Evolutionary conservation across 2,888 invertebrate species (phyloP).

Genomic region (Gymnocheta viridis): DNA sequence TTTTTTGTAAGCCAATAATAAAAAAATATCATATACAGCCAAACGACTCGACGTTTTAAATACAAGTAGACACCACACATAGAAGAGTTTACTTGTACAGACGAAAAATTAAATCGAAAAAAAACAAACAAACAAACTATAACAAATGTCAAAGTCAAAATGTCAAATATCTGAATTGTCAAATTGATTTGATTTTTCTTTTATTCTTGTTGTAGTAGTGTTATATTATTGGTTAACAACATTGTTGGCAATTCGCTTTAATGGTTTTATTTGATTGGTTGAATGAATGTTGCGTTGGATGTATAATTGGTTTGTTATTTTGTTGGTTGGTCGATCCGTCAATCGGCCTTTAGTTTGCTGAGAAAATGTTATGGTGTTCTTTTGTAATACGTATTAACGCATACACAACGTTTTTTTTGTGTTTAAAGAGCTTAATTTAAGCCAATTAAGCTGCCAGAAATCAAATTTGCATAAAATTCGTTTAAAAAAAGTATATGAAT

Average conservation of each 20-base stretch:
- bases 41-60: conserved; percentile 27
- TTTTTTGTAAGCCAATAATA: conserved; percentile 8
- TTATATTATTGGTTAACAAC: conserved; percentile 64
- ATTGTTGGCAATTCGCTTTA: conserved; percentile 65
- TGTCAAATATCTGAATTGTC: conserved; percentile 70
- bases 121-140: conserved; percentile 51
- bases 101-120: conserved; percentile 1
- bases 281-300: conserved; percentile 22
- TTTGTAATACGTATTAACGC: not conserved
- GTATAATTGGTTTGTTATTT: not conserved
- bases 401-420: not conserved
- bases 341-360: conserved; percentile 1
- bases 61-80: not conserved
- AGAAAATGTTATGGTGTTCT: conserved; percentile 12
- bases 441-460: conserved; percentile 70
- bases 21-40: conserved; percentile 1
- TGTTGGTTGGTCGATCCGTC: not conserved
- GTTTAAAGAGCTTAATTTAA: conserved; percentile 65
- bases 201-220: conserved; percentile 39
- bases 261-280: conserved; percentile 66
- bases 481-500: conserved; percentile 36
- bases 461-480: conserved; percentile 68
- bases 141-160: conserved; percentile 72
- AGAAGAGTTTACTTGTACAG: not conserved
- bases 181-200: conserved; percentile 63